Base-by-base conservation (phyloP, 2,797 vertebrate genomes). In the Myripristis jacobus region DNA sequence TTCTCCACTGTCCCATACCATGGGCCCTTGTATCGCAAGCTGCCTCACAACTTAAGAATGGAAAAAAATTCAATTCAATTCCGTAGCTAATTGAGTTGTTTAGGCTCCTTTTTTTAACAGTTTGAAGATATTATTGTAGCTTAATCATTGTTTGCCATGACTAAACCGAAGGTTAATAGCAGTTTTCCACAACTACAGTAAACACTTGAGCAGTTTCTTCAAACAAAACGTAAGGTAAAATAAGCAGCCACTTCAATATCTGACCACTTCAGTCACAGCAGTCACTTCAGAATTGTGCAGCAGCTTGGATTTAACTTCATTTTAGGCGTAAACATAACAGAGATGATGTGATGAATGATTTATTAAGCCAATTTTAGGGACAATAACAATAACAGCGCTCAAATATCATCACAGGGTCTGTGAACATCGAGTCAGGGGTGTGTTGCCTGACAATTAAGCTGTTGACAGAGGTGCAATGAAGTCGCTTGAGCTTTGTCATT, bases 381-480 rank as follows among this genome's bases (percentile, higher is more conserved):
- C 60, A n/a, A 27, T 57, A 63, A 36, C 65, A 1, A 10, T 44
- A 74, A 18, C 9, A 34, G 13, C 44, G 21, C 36, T 64, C 18
- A 72, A 71, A 78, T 69, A 59, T 61, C 64, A 65, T n/a, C 58
- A 22, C 52, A 46, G 25, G 9, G 15, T 61, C 56, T 50, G 38
- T 50, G n/a, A 67, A 25, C 31, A 9, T 27, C 27, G 34, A 73
- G 25, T 61, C 68, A n/a, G 52, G 61, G 29, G 71, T 69, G 53
- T 77, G 60, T 80, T 65, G 46, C 66, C 52, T 87, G 83, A 83
- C 84, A 83, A 90, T 89, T 84, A 61, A 54, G 36, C 65, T 55
- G 66, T 63, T 76, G 82, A 79, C 62, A 60, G 75, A 77, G 65
- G 63, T 70, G 55, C 59, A 69, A 71, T 77, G 43, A 84, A 75